Conservation (phyloP, 2,113 vertebrate genomes). For the Amphiprion percula region DNA sequence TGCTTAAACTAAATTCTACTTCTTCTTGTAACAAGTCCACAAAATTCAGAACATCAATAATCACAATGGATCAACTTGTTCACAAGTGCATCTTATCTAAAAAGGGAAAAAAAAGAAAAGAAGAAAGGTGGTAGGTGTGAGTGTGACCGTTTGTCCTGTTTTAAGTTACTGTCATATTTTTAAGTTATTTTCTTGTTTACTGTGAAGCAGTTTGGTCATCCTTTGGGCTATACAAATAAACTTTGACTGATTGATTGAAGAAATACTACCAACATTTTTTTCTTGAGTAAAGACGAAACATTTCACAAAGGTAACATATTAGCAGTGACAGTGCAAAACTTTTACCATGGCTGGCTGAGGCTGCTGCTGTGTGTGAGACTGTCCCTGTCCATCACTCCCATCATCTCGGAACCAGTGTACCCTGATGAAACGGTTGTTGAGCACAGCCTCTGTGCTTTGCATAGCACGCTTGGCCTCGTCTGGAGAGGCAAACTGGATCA, state of each 20-base stretch:
- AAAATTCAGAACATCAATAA: background rate
- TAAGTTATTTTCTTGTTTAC: too few relatives aligned
- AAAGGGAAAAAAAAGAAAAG: too few relatives aligned
- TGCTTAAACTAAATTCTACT: background rate
- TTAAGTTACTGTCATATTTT: too few relatives aligned
- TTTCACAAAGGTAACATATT: too few relatives aligned
- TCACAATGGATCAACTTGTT: background rate
- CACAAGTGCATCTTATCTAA: too few relatives aligned
- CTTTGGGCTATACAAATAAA: too few relatives aligned
- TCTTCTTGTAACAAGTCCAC: too few relatives aligned
- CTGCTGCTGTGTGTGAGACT: conserved; percentile 57
- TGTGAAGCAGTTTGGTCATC: too few relatives aligned
- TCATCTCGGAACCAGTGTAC: conserved; percentile 95
- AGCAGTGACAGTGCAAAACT: background rate
- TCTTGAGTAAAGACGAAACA: background rate
- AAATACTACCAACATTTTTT: background rate
- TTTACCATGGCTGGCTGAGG: conserved; percentile 57
- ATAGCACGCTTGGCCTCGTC: conserved; percentile 95
- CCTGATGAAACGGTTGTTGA: conserved; percentile 97
- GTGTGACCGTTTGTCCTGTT: too few relatives aligned
- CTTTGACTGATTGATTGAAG: too few relatives aligned
- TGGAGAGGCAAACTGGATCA: conserved; percentile 95
- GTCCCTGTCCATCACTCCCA: conserved; percentile 65
- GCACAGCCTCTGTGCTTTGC: conserved; percentile 95
- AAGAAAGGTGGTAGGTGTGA: too few relatives aligned